phyloP scores from a whole-genome alignment of 2,888 invertebrate genomes.

The Mesorhabditis spiculigera region DNA sequence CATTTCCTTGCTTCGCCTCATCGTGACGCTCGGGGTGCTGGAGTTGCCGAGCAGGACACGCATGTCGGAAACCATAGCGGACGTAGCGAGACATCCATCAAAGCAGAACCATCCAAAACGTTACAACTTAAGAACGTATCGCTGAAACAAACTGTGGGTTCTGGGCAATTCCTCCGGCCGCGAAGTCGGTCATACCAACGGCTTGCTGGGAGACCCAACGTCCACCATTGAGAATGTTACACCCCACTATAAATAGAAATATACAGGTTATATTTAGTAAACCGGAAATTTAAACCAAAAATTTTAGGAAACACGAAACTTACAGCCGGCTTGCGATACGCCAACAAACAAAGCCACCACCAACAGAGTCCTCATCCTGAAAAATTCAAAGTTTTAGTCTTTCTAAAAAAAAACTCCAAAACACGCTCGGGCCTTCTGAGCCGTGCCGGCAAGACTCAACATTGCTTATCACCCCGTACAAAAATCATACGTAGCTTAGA shows the following conservation, averaged over 20 bases:
- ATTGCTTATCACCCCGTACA: background rate
- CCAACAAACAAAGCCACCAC: background rate
- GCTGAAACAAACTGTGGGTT: conserved; percentile 1
- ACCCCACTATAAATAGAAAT: background rate
- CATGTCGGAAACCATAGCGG: background rate
- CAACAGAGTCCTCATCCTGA: conserved; percentile 1
- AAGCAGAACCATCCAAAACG: background rate
- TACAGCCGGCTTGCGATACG: background rate
- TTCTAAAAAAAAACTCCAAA: no score
- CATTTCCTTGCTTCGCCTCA: no score
- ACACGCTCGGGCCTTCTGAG: no score
- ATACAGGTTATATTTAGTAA: background rate
- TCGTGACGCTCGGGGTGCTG: background rate
- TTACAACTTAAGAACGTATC: background rate
- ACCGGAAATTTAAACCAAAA: background rate
- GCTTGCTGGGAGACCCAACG: conserved; percentile 6
- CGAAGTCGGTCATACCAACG: conserved; percentile 5
- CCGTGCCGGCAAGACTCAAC: background rate
- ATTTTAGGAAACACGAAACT: background rate
- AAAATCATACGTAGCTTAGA: background rate
- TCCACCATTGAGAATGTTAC: background rate
- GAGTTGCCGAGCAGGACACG: background rate
- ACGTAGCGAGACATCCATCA: background rate
- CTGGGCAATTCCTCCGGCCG: background rate
- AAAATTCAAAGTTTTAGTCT: background rate